Evolutionary conservation across 2,888 invertebrate species (phyloP).

Genomic region (Empis livida): DNA sequence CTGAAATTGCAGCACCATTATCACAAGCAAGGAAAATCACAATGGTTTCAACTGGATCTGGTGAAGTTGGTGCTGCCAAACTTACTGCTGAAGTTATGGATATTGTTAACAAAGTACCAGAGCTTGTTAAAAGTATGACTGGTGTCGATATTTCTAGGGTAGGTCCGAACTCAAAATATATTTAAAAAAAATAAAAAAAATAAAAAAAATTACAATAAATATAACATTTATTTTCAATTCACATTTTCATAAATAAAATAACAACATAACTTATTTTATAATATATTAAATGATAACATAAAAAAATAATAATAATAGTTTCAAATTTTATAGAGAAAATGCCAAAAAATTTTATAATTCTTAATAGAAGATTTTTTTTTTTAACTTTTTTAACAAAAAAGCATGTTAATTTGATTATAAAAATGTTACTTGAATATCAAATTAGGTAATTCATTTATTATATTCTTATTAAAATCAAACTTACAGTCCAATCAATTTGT

Average conservation of each 20-base stretch:
- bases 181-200: slow-evolving; percentile 19
- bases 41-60: slow-evolving; percentile 87
- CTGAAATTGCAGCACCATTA: slow-evolving; percentile 90
- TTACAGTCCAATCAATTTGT: no score
- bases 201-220: no score
- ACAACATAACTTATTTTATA: neutral
- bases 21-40: slow-evolving; percentile 91
- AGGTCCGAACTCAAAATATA: slow-evolving; percentile 38
- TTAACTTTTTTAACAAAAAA: neutral
- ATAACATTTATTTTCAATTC: no score
- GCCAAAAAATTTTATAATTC: no score
- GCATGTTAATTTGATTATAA: neutral
- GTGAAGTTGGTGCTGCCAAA: slow-evolving; percentile 88
- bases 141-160: slow-evolving; percentile 90
- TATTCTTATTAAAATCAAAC: no score
- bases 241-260: neutral
- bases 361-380: no score
- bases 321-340: no score
- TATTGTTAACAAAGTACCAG: slow-evolving; percentile 86
- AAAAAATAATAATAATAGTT: no score
- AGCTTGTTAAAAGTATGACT: slow-evolving; percentile 80
- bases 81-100: slow-evolving; percentile 86
- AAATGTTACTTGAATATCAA: neutral
- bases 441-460: no score
- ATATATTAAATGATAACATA: no score